phyloP scores from a whole-genome alignment of 2,113 vertebrate genomes.

The Ceyx cyanopectus region DNA sequence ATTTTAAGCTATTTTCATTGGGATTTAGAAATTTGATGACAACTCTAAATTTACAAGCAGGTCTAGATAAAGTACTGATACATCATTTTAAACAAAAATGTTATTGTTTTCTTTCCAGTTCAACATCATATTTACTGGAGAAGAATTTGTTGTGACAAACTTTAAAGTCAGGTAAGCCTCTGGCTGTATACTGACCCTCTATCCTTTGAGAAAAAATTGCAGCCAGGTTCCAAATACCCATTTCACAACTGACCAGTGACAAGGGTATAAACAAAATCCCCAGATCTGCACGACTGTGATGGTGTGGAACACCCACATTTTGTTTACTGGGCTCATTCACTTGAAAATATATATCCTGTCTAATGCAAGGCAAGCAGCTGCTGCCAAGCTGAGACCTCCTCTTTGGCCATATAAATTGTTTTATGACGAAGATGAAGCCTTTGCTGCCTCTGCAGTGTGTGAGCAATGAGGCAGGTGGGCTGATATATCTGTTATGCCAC shows the following conservation, averaged over 20 bases:
- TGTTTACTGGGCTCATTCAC: not conserved
- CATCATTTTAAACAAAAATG: not conserved
- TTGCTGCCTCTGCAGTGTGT: not conserved
- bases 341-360: not conserved
- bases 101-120: conserved; percentile 59
- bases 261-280: not conserved
- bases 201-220: not conserved
- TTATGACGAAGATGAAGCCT: not conserved
- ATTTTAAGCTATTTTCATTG: not conserved
- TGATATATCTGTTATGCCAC: not conserved
- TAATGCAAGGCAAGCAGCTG: not conserved
- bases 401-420: not conserved
- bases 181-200: not conserved
- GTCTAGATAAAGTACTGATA: not conserved
- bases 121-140: conserved; percentile 31
- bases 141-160: conserved; percentile 55
- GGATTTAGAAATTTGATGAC: not conserved
- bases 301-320: not conserved
- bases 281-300: too few species aligned
- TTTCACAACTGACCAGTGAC: not conserved
- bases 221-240: not conserved
- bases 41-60: not conserved
- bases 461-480: not conserved
- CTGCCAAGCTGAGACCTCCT: not conserved
- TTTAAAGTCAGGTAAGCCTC: conserved; percentile 59